Conservation (phyloP, 2,113 vertebrate species). For the Charina bottae region DNA sequence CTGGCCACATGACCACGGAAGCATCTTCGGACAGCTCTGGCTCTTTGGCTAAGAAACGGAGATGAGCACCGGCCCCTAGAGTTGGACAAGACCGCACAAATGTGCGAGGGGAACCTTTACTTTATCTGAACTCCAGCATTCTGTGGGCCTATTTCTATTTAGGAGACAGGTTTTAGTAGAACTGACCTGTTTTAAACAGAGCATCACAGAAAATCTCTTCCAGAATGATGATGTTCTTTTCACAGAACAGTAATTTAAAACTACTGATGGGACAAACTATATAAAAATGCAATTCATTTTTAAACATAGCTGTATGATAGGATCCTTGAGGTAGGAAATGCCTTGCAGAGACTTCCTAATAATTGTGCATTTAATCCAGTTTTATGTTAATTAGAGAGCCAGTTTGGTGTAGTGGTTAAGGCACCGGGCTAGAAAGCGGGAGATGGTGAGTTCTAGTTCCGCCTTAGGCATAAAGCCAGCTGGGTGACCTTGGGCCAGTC, state of each 20-base stretch:
- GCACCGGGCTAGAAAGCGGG: too few species aligned
- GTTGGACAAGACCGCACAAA: too few species aligned
- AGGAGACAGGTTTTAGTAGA: background rate
- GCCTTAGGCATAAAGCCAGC: too few species aligned
- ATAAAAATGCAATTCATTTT: background rate
- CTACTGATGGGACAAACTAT: background rate
- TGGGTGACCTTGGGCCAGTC: too few species aligned
- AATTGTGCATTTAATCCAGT: background rate
- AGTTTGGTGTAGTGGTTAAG: too few species aligned
- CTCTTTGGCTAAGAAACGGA: too few species aligned
- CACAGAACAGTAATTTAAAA: background rate
- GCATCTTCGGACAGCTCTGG: too few species aligned
- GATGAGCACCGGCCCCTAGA: too few species aligned
- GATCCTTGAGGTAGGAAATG: background rate
- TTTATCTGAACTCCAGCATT: background rate
- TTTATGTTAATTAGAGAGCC: background rate
- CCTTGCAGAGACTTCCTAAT: background rate
- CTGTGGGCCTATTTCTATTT: background rate
- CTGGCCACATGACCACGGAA: too few species aligned
- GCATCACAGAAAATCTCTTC: background rate
- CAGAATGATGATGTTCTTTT: background rate
- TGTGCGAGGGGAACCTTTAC: too few species aligned
- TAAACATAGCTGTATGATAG: background rate
- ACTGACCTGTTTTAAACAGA: background rate
- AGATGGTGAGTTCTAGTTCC: too few species aligned